Percentiles rank a stretch among this genome's conserved stretches.
phyloP scores from a whole-genome alignment of 1,140 invertebrate genomes.

The Drosophila grimshawi region DNA sequence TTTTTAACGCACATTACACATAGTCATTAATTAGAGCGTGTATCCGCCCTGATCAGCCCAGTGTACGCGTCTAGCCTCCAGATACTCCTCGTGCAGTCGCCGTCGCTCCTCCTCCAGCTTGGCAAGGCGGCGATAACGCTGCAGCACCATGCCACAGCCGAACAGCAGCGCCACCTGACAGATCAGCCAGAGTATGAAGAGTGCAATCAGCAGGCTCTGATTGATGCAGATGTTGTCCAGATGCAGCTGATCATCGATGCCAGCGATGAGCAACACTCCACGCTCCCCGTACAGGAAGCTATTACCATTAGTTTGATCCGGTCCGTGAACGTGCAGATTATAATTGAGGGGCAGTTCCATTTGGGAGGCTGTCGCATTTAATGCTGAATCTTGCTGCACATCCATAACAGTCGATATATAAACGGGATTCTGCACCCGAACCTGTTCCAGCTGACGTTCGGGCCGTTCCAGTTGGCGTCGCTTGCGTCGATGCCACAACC shows the following conservation, averaged over 20 bases:
- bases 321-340: constrained; percentile 84
- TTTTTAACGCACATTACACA: constrained; percentile 45
- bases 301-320: constrained; percentile 79
- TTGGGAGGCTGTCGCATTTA: constrained; percentile 11
- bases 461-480: constrained; percentile 41
- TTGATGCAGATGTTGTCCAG: constrained; percentile 78
- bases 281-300: constrained; percentile 85
- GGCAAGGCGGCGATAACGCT: constrained; percentile 75
- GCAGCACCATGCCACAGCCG: constrained; percentile 77
- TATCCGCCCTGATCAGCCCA: constrained; percentile 83
- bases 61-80: constrained; percentile 76
- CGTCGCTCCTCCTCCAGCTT: constrained; percentile 77
- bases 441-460: constrained; percentile 36
- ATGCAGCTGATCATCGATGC: constrained; percentile 82
- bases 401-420: constrained; percentile 77
- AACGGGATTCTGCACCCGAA: constrained; percentile 70
- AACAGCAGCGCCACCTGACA: constrained; percentile 77
- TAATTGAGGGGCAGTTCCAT: constrained; percentile 84
- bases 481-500: constrained; percentile 42
- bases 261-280: constrained; percentile 85
- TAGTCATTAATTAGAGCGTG: constrained; percentile 62
- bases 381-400: constrained; percentile 28
- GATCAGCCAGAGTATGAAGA: constrained; percentile 82
- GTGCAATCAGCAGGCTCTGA: constrained; percentile 75
- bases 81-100: constrained; percentile 73